Evolutionary conservation across 2,113 vertebrate species (phyloP).

Genomic region (Chelonoidis abingdonii): DNA sequence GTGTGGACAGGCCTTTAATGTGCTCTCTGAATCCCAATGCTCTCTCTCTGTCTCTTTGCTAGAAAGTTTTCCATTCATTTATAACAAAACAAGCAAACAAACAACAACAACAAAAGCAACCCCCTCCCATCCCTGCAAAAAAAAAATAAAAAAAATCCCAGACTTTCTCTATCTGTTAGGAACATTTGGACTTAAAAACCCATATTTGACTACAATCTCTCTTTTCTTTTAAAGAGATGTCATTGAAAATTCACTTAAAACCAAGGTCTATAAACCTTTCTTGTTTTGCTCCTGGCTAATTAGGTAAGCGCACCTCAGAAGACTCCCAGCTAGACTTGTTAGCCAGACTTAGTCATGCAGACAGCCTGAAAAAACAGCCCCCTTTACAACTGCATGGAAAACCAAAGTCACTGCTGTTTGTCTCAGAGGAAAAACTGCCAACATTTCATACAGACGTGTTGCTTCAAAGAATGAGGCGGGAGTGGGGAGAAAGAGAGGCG

Average conservation of each 20-base stretch:
- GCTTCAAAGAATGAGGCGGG: not conserved
- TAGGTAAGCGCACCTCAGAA: not conserved
- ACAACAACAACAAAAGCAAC: not conserved
- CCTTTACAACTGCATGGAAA: slow-evolving; percentile 23
- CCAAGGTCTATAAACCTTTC: not conserved
- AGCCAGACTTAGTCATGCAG: not conserved
- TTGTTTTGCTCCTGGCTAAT: not conserved
- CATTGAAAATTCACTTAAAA: not conserved
- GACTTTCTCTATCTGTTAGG: not conserved
- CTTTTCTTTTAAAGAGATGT: not conserved
- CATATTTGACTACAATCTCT: not conserved
- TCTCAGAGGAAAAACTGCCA: slow-evolving; percentile 1
- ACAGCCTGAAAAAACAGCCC: not conserved
- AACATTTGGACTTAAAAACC: not conserved
- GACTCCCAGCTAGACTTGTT: not conserved
- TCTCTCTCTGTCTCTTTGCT: not conserved
- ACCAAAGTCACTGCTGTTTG: slow-evolving; percentile 33
- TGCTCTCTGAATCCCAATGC: not conserved
- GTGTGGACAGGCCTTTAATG: not conserved
- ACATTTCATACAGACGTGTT: not conserved
- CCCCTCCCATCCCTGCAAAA: not conserved
- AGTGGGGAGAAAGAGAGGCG: not conserved
- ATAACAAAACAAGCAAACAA: slow-evolving; percentile 8
- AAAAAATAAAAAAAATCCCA: not conserved
- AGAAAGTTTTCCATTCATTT: slow-evolving; percentile 37